phyloP scores from a whole-genome alignment of 1,140 invertebrate species.

The Tetramorium parvispinum region DNA sequence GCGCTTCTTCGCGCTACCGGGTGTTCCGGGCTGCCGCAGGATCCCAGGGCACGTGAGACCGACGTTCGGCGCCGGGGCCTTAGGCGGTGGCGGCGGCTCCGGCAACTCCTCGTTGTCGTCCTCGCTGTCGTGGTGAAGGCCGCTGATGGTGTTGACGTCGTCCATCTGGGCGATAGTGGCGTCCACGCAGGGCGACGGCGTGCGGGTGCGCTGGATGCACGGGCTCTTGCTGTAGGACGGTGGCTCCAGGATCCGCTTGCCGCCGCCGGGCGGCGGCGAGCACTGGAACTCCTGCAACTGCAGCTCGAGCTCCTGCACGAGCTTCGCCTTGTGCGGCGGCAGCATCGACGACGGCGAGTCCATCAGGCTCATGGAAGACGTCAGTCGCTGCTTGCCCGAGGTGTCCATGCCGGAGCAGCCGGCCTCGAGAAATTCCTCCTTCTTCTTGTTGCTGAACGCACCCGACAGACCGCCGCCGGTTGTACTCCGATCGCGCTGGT shows the following conservation, averaged over 20 bases:
- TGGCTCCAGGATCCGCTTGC: constrained; percentile 84
- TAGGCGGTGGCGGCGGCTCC: constrained; percentile 90
- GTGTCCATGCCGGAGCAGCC: constrained; percentile 89
- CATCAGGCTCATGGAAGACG: constrained; percentile 80
- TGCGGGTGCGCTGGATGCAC: constrained; percentile 81
- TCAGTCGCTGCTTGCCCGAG: constrained; percentile 87
- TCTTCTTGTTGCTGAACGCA: constrained; percentile 88
- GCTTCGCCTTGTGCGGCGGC: constrained; percentile 87
- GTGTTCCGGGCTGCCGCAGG: constrained; percentile 87
- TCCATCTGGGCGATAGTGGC: constrained; percentile 85
- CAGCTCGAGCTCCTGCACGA: constrained; percentile 89
- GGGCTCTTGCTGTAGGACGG: constrained; percentile 86
- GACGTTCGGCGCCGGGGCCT: constrained; percentile 84
- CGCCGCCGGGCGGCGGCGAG: constrained; percentile 86
- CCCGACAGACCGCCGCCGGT: constrained; percentile 78
- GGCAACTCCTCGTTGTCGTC: constrained; percentile 86
- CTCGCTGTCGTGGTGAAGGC: constrained; percentile 84
- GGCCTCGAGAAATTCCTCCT: constrained; percentile 90
- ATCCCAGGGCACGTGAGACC: constrained; percentile 86
- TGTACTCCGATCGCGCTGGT: constrained; percentile 91
- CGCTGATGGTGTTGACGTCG: constrained; percentile 84
- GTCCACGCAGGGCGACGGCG: constrained; percentile 85
- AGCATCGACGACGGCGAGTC: constrained; percentile 85
- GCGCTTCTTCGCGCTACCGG: constrained; percentile 92
- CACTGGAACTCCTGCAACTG: constrained; percentile 89